phyloP scores from a whole-genome alignment of 2,797 vertebrate genomes.

The Gila robusta region DNA sequence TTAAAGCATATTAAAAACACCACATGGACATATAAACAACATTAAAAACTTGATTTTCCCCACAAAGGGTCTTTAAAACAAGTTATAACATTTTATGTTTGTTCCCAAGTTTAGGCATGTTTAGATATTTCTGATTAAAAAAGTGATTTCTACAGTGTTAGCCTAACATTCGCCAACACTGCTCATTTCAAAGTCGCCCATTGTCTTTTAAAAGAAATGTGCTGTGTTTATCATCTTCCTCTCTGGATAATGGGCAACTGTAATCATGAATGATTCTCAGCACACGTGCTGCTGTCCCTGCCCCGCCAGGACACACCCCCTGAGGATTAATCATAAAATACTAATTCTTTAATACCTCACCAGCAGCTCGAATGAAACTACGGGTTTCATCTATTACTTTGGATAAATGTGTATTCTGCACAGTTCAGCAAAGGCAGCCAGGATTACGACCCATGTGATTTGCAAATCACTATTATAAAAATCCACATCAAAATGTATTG shows the following conservation, averaged over 20 bases:
- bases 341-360: constrained; percentile 29
- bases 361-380: constrained; percentile 15
- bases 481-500: constrained; percentile 41
- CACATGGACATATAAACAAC: not conserved
- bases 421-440: constrained; percentile 8
- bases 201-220: not conserved
- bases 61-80: not conserved
- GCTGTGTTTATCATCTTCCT: constrained; percentile 23
- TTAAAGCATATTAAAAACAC: too few relatives aligned
- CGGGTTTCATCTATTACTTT: constrained; percentile 15
- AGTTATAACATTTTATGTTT: not conserved
- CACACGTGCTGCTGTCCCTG: not conserved
- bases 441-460: constrained; percentile 38
- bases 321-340: constrained; percentile 40
- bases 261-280: constrained; percentile 13
- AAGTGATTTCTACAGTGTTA: not conserved
- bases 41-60: not conserved
- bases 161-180: not conserved
- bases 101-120: not conserved
- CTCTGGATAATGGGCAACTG: not conserved
- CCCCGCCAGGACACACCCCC: not conserved
- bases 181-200: constrained; percentile 23
- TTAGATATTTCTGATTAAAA: not conserved
- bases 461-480: constrained; percentile 38
- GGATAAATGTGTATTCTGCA: constrained; percentile 22